Conservation (phyloP, 1,140 invertebrate genomes). For the Onthophagus taurus region DNA sequence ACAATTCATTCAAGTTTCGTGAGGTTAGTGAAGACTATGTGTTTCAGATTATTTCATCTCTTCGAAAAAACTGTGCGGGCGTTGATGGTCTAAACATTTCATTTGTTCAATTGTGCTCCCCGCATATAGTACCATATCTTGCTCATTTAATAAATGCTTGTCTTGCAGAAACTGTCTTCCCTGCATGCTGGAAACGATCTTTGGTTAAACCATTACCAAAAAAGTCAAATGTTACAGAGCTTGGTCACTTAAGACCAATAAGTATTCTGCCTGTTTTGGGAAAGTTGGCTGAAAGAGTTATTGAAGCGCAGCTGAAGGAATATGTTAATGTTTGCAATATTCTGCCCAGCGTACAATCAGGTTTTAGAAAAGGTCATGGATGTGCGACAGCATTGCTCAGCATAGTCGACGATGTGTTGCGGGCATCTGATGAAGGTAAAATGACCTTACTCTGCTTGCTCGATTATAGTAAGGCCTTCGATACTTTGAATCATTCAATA, state of each 20-base stretch:
- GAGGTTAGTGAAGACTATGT: background rate
- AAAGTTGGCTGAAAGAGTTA: background rate
- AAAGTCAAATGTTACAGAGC: background rate
- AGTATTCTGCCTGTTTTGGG: conserved; percentile 1
- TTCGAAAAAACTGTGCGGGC: background rate
- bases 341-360: background rate
- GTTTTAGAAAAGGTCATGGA: background rate
- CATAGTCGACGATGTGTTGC: background rate
- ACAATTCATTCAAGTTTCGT: conserved; percentile 2
- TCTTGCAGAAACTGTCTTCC: background rate
- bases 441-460: background rate
- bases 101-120: conserved; percentile 2
- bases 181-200: conserved; percentile 1
- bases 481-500: background rate
- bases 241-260: conserved; percentile 2
- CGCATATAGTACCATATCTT: conserved; percentile 1
- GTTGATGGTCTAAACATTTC: conserved; percentile 3
- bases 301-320: background rate
- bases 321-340: conserved; percentile 1
- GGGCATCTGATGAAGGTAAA: background rate
- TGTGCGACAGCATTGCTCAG: background rate
- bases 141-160: conserved; percentile 1
- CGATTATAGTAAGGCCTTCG: background rate
- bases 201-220: background rate
- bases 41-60: background rate